These are phyloP conservation scores for Hirundo rustica DNA, from an alignment of 2,797 vertebrate species.

Conservation along the genomic window DNA sequence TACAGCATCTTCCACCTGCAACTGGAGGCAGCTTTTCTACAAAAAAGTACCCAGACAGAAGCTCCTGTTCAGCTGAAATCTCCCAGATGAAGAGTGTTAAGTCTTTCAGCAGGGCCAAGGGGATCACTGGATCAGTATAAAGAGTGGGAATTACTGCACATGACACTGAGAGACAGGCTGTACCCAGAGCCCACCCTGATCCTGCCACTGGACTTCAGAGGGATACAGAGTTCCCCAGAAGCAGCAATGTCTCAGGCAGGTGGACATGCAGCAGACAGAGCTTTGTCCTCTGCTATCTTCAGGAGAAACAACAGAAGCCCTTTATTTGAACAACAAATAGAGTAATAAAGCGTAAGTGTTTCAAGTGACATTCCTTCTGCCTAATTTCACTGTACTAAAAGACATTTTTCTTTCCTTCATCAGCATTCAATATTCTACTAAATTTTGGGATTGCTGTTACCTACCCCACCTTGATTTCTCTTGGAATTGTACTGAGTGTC, in stretches of 20 bases:
- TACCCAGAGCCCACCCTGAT: background rate
- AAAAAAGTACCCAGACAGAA: background rate
- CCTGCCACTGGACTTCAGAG: background rate
- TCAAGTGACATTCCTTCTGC: background rate
- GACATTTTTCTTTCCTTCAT: conserved; percentile 13
- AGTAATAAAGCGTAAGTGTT: background rate
- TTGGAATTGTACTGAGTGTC: conserved; percentile 94
- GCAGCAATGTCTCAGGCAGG: background rate
- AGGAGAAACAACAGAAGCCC: background rate
- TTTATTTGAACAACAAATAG: background rate
- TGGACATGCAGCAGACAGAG: background rate
- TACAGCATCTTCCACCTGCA: background rate
- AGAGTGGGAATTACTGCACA: background rate
- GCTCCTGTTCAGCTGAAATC: background rate
- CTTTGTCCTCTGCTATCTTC: background rate
- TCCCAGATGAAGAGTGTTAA: background rate
- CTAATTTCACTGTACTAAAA: conserved; percentile 8
- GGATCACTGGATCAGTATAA: background rate
- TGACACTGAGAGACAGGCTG: background rate
- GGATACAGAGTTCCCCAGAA: background rate
- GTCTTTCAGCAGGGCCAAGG: background rate
- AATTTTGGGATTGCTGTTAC: conserved; percentile 98
- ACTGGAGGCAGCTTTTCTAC: background rate
- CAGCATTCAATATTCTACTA: conserved; percentile 96
- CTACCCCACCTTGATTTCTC: conserved; percentile 93